Evolutionary conservation across 2,888 invertebrate species (phyloP), one percentile per base, ranked within the genome.

Genomic region (Trichacis sp.): DNA sequence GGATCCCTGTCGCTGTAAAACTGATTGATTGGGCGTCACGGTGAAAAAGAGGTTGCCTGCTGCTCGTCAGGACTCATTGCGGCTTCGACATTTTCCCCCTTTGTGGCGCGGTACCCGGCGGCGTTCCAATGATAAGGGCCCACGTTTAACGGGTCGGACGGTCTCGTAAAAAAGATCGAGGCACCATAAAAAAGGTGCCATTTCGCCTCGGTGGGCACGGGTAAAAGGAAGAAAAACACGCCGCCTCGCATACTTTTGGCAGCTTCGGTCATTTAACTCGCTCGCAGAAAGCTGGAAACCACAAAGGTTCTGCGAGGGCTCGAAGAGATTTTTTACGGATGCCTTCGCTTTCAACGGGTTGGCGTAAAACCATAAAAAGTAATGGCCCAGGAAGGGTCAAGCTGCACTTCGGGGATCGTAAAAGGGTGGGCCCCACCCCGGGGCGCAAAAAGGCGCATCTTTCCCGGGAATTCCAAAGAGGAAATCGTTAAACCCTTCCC

Each of bases 301-400:
- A 69, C 79, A 79, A 66, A 71, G 69, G 68, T 77, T 77, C 72
- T 72, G 64, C 71, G 50, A 46, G 69, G 60, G 67, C 65, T 69
- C 72, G 69, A 73, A 24, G 24, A 24, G 24, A 76, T 78, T 74
- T 77, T 75, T 75, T 73, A 46, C 42, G 36, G 55, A 57, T 18
- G 30, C 38, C 15, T 4, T 12, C 58, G 47, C 62, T 36, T 62
- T 65, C 55, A 61, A 56, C 59, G 64, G 54, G 66, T 67, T 52
- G 72, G 64, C 68, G 75, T 81, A 78, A 79, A 77, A 50, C 64
- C 72, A 74, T 82, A 83, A 83, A 82, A 76, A 79, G 74, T 59
- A 69, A 66, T 67, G 71, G 71, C 63, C 69, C 49, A 64, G 55
- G 76, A 81, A 83, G 80, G 80, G 80, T 82, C 79, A 79, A 80